Base-by-base conservation (phyloP, 2,888 invertebrate genomes). In the Clepsis dumicolana region DNA sequence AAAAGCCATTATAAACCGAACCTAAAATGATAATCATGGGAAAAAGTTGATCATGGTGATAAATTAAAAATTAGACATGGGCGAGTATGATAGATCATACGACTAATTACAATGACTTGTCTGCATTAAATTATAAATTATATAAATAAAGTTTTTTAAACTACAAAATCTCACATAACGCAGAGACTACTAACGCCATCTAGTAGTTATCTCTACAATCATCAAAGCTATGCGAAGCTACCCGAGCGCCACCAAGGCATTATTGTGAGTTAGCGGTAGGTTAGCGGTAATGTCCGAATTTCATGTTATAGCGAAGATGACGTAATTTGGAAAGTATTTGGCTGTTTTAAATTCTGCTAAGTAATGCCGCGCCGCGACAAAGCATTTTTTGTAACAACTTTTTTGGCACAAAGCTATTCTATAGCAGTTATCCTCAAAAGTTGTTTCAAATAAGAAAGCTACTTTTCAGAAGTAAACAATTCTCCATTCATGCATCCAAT, bases 291-390 rank as follows among this genome's bases (percentile, higher is more conserved):
- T 77, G 78, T 73, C 86, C 88, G 80, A 91, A 90, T 85, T 86
- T 83, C 75, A 71, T 78, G 71, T 78, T 16, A 54, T 59, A 53
- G 32, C 52, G 53, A 80, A 91, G 91, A 92, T 91, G 91, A 92
- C 90, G 91, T 88, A 86, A 89, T 85, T 84, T 85, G 83, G 87
- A 90, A 92, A 90, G 90, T 87, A 91, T 89, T 87, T 76, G 82
- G 80, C 84, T 87, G 85, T 82, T 88, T 86, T 78, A 82, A 83
- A 89, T 87, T 87, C 86, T 82, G 85, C 82, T 87, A 84, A 75
- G 80, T 82, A 82, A 83, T 50, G 48, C 38, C n/a, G 14, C 18
- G 48, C 38, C n/a, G 14, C 18, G 50, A 67, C 66, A 61, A 66
- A 65, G 52, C 44, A n/a, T 21, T 60, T 65, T 65, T 64, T 52